phyloP scores from a whole-genome alignment of 37 sponge, comb jelly and placozoan species.

The Diacarnus erythraeanus region DNA sequence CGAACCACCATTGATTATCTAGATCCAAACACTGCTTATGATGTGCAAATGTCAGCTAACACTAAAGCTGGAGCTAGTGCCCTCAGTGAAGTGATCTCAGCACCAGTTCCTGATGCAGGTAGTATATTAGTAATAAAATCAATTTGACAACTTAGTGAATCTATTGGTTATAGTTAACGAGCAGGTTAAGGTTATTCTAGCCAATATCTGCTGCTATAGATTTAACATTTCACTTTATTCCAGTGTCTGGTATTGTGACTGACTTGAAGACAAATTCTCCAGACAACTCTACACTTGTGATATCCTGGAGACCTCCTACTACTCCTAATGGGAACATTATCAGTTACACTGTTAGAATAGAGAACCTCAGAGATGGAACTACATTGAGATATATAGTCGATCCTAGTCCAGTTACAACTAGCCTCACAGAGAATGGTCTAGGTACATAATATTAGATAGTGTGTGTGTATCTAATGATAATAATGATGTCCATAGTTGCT shows the following conservation, averaged over 20 bases:
- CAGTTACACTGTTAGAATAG: background rate
- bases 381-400: background rate
- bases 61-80: too few relatives aligned
- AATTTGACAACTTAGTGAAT: too few relatives aligned
- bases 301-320: background rate
- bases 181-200: too few relatives aligned
- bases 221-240: too few relatives aligned
- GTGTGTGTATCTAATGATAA: background rate
- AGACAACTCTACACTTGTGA: background rate
- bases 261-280: background rate
- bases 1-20: too few relatives aligned
- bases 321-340: background rate
- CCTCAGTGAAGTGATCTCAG: too few relatives aligned
- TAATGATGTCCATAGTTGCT: background rate
- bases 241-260: background rate
- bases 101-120: too few relatives aligned
- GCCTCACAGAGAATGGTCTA: background rate
- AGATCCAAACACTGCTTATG: too few relatives aligned
- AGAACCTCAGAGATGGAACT: background rate
- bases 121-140: too few relatives aligned
- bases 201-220: too few relatives aligned
- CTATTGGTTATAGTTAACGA: too few relatives aligned
- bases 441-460: background rate
- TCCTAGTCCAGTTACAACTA: background rate
- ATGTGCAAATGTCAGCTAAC: too few relatives aligned